Evolutionary conservation across 2,113 vertebrate species (phyloP), one percentile per base, ranked within the genome.

Genomic region (Camelus dromedarius): DNA sequence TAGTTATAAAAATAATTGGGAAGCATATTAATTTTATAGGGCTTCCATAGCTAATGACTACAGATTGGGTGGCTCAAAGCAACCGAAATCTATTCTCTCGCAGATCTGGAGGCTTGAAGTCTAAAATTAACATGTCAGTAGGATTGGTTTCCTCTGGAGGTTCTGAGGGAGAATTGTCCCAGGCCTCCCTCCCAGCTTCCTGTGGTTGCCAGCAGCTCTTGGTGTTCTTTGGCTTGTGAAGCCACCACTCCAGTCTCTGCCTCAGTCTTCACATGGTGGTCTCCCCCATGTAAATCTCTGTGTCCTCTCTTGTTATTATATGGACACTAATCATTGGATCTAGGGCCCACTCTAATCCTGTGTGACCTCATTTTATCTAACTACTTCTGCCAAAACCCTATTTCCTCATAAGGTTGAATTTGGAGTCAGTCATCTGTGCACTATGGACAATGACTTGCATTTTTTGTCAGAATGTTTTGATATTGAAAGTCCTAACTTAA

Each of bases 381-480:
- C 72, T 19, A 67, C 1, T 15, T 58, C 46, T 42, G 11, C 7
- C 54, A 84, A 94, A 80, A 42, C 2, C 38, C n/a, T 48, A 16
- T 48, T 67, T 38, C 38, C 35, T 35, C 58, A 35, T 42, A 26
- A 81, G 14, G 20, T 24, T 56, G 72, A 50, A 50, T 58, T 83
- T 89, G 24, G 26, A 48, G 42, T 76, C 50, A 14, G 9, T 91
- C 64, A 87, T 81, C 35, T 83, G 32, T 79, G 60, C 67, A 62
- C 83, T 72, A 52, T 82, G 22, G 42, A 77, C 19, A 58, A 38
- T 89, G 60, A 82, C 46, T 81, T 91, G 35, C 38, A 60, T 56
- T n/a, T 89, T 69, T 58, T 35, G 24, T 92, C 58, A 76, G 82
- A 48, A 66, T 70, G n/a, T 82, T 81, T 80, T 81, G 48, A 56